Base-by-base conservation (phyloP, 2,888 invertebrate species). In the Gymnocheta viridis region DNA sequence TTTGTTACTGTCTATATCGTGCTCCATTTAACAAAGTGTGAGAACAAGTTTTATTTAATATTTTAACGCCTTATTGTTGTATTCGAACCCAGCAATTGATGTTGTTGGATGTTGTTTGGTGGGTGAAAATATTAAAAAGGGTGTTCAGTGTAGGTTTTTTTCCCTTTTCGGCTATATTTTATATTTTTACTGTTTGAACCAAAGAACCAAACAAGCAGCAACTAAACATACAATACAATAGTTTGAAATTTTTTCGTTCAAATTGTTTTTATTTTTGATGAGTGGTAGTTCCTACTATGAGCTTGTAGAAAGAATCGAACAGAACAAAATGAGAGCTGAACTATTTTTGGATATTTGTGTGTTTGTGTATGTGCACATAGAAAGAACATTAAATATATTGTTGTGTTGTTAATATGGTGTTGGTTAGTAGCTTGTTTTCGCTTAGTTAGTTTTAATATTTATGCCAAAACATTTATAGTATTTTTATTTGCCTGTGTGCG, bases 371-470 rank as follows among this genome's bases (percentile, higher is more conserved):
- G 19, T 54, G 56, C 56, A n/a, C n/a, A 10, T 22, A 17, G 2
- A 12, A 29, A 32, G n/a, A 70, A 70, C 38, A 19, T 70, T 56
- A 56, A 70, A 70, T 69, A 51, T 64, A 64, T 44, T 66, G 66
- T 66, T 54, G 54, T 81, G 72, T 54, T 77, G 58, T 58, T 84
- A 72, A 80, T 77, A 72, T 60, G 72, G 80, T 77, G 72, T 60
- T 72, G 70, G 80, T 83, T 83, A 76, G 76, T 67, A 72, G 76
- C 80, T 67, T 80, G 83, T 77, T 80, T 80, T 84, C 80, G 83
- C 83, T 80, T 73, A 77, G 83, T 77, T 84, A 80, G 83, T 80
- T 84, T 80, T 77, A 72, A 84, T 81, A 84, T 80, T 84, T 77
- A 84, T 81, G 83, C 72, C 76, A 72, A 77, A 80, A 77, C 77